Percentiles rank a stretch among this genome's conserved stretches.
These are phyloP conservation scores for Serinus canaria DNA, from an alignment of 2,113 vertebrate genomes.

Conservation along the genomic window DNA sequence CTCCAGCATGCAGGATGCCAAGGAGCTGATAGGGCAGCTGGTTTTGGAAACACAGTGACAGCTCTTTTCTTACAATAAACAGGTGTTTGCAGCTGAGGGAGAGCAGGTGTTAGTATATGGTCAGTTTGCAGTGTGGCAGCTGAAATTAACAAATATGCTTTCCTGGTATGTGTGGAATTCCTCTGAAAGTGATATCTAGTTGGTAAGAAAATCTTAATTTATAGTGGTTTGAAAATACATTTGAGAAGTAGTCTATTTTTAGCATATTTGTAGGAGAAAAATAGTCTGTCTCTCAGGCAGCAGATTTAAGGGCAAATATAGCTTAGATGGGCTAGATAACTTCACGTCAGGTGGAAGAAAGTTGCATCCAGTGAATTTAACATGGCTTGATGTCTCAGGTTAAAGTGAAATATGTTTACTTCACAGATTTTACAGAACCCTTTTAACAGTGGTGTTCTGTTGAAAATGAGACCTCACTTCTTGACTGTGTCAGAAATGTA, in stretches of 20 bases:
- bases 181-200: conserved; percentile 1
- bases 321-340: not conserved
- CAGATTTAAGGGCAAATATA: not conserved
- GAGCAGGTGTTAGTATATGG: not conserved
- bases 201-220: conserved; percentile 1
- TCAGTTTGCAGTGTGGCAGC: not conserved
- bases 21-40: conserved; percentile 85
- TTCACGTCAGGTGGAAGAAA: not conserved
- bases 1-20: conserved; percentile 82
- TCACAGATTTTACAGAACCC: not conserved
- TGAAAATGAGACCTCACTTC: not conserved
- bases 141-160: conserved; percentile 23
- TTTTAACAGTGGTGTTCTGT: not conserved
- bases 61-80: not conserved
- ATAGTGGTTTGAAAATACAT: conserved; percentile 36
- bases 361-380: not conserved
- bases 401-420: not conserved
- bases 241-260: conserved; percentile 27
- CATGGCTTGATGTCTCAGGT: not conserved
- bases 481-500: not conserved
- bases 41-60: conserved; percentile 67
- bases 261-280: not conserved
- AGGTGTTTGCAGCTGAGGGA: not conserved
- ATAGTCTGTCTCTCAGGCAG: not conserved
- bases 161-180: not conserved